Percentiles rank a stretch among this genome's conserved stretches.
Conservation (phyloP, 2,888 invertebrate species). For the Mythimna vitellina region DNA sequence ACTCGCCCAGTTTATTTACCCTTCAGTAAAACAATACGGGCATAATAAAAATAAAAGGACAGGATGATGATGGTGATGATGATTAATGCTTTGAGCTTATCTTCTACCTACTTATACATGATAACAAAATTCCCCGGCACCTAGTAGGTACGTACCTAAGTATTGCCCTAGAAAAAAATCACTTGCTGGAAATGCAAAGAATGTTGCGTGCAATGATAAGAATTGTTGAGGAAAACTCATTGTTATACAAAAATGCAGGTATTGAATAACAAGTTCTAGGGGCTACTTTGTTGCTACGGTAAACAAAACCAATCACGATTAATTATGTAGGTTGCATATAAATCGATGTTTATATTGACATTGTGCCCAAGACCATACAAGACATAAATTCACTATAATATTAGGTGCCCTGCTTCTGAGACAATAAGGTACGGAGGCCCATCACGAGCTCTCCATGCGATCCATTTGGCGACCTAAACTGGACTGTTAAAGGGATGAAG, state of each 20-base stretch:
- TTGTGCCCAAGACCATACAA: conserved; percentile 3
- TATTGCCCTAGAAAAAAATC: conserved; percentile 50
- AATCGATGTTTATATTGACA: conserved; percentile 7
- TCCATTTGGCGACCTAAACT: too few species aligned
- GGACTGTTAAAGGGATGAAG: too few species aligned
- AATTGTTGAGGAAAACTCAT: conserved; percentile 43
- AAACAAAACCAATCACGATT: conserved; percentile 5
- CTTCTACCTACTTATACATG: conserved; percentile 6
- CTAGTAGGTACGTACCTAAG: not conserved
- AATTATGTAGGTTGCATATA: conserved; percentile 11
- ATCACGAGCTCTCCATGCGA: too few species aligned
- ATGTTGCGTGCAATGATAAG: conserved; percentile 46
- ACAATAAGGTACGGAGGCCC: too few species aligned
- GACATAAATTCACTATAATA: not conserved
- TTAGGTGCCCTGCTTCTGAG: too few species aligned
- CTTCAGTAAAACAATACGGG: not conserved
- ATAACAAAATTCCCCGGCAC: conserved; percentile 45
- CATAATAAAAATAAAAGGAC: not conserved
- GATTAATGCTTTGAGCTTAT: conserved; percentile 5
- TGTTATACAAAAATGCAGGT: conserved; percentile 39
- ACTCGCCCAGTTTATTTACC: not conserved
- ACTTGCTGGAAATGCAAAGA: conserved; percentile 25
- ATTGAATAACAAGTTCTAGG: conserved; percentile 36
- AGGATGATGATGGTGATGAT: not conserved
- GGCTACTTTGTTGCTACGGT: conserved; percentile 6